Evolutionary conservation across 2,113 vertebrate species (phyloP).

Genomic region (Corythornis madagascariensis): DNA sequence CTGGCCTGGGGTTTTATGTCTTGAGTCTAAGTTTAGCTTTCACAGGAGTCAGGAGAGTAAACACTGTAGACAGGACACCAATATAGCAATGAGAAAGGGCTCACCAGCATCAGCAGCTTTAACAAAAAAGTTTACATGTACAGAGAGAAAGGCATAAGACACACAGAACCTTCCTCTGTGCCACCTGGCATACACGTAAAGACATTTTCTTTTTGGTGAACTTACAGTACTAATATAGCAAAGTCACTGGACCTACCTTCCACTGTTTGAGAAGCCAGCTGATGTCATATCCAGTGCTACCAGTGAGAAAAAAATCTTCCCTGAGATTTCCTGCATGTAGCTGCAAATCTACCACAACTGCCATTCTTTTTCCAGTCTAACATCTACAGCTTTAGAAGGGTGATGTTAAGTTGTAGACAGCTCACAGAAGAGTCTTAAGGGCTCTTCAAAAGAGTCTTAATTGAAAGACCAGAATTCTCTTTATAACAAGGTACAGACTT

Average conservation of each 20-base stretch:
- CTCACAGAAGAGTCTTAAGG: neutral
- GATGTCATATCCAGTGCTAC: neutral
- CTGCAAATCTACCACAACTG: neutral
- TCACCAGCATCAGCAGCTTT: neutral
- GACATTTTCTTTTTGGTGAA: neutral
- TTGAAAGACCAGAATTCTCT: neutral
- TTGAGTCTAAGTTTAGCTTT: constrained; percentile 40
- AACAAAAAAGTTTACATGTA: neutral
- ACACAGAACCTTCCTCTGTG: neutral
- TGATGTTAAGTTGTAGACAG: neutral
- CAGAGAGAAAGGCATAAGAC: neutral
- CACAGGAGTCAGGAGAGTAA: constrained; percentile 20
- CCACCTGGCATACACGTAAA: neutral
- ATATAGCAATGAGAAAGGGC: neutral
- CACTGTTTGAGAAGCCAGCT: neutral
- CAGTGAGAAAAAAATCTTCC: neutral
- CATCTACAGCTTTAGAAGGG: neutral
- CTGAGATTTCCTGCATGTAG: neutral
- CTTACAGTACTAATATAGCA: neutral
- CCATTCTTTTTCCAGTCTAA: neutral
- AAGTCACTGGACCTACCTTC: neutral
- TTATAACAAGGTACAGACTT: neutral
- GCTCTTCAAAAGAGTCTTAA: neutral
- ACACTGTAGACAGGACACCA: neutral
- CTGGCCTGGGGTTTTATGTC: constrained; percentile 29